Base-by-base conservation (phyloP, 2,888 invertebrate species). In the Cylindroiulus punctatus region DNA sequence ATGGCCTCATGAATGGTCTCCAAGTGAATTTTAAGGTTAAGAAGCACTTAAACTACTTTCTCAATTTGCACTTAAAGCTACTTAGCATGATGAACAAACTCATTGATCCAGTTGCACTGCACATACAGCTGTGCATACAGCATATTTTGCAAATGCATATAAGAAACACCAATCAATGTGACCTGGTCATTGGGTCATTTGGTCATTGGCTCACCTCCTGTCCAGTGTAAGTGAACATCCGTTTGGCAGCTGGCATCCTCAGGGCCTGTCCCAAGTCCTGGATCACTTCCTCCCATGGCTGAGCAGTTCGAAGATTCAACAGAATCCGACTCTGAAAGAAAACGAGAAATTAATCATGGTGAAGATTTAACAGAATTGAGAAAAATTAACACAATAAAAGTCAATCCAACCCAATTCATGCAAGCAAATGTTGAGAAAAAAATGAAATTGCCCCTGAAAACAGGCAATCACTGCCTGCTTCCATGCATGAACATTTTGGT, bases 261-360 rank as follows among this genome's bases (percentile, higher is more conserved):
- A 98, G 92, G 84, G 97, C 96, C 92, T 96, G 96, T 83, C 97
- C 97, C 90, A 98, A 93, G 91, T 98, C 98, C 91, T 95, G 95
- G 87, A 98, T 92, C 47, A 98, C 96, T 90, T 98, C 97, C 91
- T 98, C 98, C 90, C 97, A 98, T 0, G 97, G 96, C 90, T 98
- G 97, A 44, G 96, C 95, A 26, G 98, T 98, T 88, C 96, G 94
- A 89, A 98, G 93, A 91, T 98, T 98, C 88, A 98, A 92, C 88
- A 98, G 92, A 84, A 98, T 97, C 88, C 97, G 95, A 91, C 97
- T 96, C 96, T 97, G 92, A 12, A 86, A 84, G 12, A 26, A 14
- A 42, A 84, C 42, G 7, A 26, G 22, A 44, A 26, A 84, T 22
- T 36, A 4, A 36, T 36, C 36, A 36, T 7, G 2, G 36, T 36